phyloP scores from a whole-genome alignment of 2,797 vertebrate species.

The Anniella stebbinsi region DNA sequence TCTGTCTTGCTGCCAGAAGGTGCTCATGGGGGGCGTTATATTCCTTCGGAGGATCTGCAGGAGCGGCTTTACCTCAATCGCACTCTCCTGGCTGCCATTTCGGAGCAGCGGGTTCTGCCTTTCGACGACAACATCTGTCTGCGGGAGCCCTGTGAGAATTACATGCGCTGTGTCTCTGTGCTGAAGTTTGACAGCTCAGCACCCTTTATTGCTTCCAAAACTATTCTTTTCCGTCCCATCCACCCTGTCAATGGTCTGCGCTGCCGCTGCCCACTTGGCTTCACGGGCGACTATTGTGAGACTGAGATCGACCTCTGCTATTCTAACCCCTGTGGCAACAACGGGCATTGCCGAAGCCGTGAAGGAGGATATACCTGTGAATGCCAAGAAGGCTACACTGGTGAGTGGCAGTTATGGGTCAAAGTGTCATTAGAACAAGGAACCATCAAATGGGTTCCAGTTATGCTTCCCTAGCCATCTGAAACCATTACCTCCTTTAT shows the following conservation, averaged over 20 bases:
- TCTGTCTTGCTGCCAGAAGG: constrained; percentile 81
- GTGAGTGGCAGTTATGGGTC: constrained; percentile 77
- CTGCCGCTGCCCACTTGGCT: constrained; percentile 93
- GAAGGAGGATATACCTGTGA: constrained; percentile 96
- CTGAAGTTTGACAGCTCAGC: constrained; percentile 95
- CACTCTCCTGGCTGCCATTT: constrained; percentile 88
- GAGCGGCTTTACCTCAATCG: constrained; percentile 95
- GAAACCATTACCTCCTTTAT: not conserved
- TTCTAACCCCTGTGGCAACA: constrained; percentile 90
- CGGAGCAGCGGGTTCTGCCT: constrained; percentile 92
- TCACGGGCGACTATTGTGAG: constrained; percentile 96
- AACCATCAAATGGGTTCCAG: not conserved
- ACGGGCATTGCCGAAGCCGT: constrained; percentile 88
- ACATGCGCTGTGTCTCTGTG: constrained; percentile 97
- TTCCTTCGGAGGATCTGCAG: constrained; percentile 94
- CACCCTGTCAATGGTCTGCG: constrained; percentile 92
- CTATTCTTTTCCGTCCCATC: constrained; percentile 95
- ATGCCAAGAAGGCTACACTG: constrained; percentile 91
- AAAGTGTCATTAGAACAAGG: not conserved
- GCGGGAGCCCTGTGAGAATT: constrained; percentile 96
- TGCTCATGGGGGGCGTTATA: constrained; percentile 77
- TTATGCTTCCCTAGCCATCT: not conserved
- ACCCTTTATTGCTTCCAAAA: constrained; percentile 92
- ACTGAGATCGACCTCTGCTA: constrained; percentile 97
- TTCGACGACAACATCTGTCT: constrained; percentile 98